Percentiles rank a stretch among this genome's conserved stretches.
Conservation (phyloP, 1,140 invertebrate genomes). For the Drosophila lacertosa region DNA sequence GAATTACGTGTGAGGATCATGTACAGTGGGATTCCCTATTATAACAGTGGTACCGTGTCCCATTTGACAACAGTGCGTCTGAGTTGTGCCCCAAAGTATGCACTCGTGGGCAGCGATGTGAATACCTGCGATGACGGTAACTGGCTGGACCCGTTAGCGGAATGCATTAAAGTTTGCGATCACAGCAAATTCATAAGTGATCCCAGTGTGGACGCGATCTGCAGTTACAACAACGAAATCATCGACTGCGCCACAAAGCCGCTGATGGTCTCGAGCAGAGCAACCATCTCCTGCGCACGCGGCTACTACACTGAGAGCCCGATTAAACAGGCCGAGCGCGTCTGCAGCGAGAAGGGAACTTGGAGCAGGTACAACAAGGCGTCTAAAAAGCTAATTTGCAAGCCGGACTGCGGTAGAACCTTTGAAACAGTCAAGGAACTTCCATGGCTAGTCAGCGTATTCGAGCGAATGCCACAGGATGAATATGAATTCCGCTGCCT, state of each 20-base stretch:
- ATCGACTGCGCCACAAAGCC: slow-evolving; percentile 11
- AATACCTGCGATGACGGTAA: slow-evolving; percentile 31
- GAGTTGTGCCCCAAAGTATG: not conserved
- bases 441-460: slow-evolving; percentile 54
- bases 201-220: slow-evolving; percentile 7
- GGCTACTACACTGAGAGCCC: slow-evolving; percentile 1
- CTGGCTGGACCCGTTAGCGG: slow-evolving; percentile 18
- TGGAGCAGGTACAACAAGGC: not conserved
- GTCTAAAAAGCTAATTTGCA: not conserved
- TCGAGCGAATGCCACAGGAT: not conserved
- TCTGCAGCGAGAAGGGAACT: not conserved
- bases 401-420: slow-evolving; percentile 41
- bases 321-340: not conserved
- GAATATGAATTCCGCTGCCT: slow-evolving; percentile 79
- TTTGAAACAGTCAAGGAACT: slow-evolving; percentile 6
- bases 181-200: not conserved
- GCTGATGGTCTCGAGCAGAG: slow-evolving; percentile 1
- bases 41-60: not conserved
- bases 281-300: slow-evolving; percentile 11
- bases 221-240: not conserved
- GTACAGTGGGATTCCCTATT: slow-evolving; percentile 7
- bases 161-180: slow-evolving; percentile 20
- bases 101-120: not conserved
- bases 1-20: not conserved
- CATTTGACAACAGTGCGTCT: slow-evolving; percentile 17